Evolutionary conservation across 2,888 invertebrate species (phyloP).

Genomic region (Macaria liturata): DNA sequence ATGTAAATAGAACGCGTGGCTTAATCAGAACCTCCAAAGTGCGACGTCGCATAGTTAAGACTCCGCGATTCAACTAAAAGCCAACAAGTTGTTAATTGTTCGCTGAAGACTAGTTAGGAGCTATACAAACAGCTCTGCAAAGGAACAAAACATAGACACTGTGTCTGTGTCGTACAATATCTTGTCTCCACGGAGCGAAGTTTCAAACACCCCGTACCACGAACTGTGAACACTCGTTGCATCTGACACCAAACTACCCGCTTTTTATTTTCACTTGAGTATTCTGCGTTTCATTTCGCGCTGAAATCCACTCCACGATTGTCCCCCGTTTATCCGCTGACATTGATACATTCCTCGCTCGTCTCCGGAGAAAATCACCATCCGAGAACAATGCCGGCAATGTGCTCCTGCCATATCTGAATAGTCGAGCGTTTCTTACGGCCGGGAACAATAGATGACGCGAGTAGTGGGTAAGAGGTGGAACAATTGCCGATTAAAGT

Average conservation of each 20-base stretch:
- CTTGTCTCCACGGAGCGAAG: conserved; percentile 49
- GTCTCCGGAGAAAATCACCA: conserved; percentile 46
- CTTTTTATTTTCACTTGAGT: conserved; percentile 66
- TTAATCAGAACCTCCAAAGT: too few relatives aligned
- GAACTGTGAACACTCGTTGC: conserved; percentile 61
- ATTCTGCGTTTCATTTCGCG: conserved; percentile 66
- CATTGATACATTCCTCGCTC: conserved; percentile 61
- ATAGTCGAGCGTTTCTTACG: conserved; percentile 45
- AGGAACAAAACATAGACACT: too few relatives aligned
- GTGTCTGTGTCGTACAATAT: conserved; percentile 35
- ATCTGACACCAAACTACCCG: conserved; percentile 74
- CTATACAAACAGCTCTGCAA: too few relatives aligned
- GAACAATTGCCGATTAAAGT: conserved; percentile 77
- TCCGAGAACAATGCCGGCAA: conserved; percentile 56
- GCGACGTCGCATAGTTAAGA: too few relatives aligned
- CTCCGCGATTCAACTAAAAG: too few relatives aligned
- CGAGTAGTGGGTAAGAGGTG: conserved; percentile 59
- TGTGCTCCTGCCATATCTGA: conserved; percentile 48
- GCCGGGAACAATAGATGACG: conserved; percentile 66
- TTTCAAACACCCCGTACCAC: conserved; percentile 63
- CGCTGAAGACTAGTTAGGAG: too few relatives aligned
- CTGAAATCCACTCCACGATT: conserved; percentile 52
- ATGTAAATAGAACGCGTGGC: too few relatives aligned
- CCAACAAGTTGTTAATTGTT: too few relatives aligned
- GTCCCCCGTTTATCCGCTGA: conserved; percentile 55